These are phyloP conservation scores for Coturnix japonica DNA, from an alignment of 2,113 vertebrate genomes.

Conservation along the genomic window DNA sequence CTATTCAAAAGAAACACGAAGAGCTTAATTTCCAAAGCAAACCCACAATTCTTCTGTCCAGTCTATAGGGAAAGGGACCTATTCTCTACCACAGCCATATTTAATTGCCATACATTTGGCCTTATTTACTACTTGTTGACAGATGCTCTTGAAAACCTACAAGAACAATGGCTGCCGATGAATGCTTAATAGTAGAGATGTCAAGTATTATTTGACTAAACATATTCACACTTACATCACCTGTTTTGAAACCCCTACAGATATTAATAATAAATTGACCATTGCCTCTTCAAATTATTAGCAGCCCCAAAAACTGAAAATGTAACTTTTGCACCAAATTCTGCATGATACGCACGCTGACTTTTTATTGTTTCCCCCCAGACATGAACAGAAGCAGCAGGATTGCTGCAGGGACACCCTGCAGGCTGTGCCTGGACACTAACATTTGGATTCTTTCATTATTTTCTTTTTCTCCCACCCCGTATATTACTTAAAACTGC, in stretches of 20 bases:
- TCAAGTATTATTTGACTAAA: neutral
- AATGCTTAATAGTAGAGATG: neutral
- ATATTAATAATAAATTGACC: neutral
- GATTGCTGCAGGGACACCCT: neutral
- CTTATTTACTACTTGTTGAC: slow-evolving; percentile 58
- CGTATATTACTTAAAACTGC: neutral
- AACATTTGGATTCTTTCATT: neutral
- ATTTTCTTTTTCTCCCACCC: fast-evolving
- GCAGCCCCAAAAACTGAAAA: neutral
- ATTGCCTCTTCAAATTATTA: neutral
- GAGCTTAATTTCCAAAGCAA: neutral
- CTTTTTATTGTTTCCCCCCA: neutral
- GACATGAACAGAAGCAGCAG: neutral
- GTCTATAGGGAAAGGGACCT: neutral
- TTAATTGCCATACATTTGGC: slow-evolving; percentile 19
- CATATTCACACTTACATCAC: neutral
- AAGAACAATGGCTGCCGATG: neutral
- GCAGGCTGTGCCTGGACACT: neutral
- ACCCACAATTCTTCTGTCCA: neutral
- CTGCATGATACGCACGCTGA: neutral
- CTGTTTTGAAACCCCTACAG: neutral
- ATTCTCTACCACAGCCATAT: neutral
- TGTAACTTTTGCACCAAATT: neutral
- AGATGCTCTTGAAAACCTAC: slow-evolving; percentile 27
- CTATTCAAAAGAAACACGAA: neutral